Base-by-base conservation (phyloP, 2,797 vertebrate species). In the Coregonus sp. region DNA sequence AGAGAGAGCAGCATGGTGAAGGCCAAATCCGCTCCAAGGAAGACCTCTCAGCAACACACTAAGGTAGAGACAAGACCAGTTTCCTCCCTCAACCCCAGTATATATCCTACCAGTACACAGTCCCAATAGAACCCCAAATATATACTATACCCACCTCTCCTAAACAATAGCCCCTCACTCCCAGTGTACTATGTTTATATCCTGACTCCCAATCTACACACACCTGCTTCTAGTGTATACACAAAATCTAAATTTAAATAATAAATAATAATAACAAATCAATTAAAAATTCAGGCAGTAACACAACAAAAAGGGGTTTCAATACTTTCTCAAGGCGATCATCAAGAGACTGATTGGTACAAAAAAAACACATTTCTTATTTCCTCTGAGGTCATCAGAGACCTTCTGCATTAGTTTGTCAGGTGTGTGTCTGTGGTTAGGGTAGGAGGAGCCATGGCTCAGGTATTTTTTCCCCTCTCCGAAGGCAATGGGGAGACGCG, bases 1-100 rank as follows among this genome's bases (percentile, higher is more conserved):
- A 74, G 87, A 86, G 77, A 75, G 51, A 35, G 88, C 86, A 85
- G 31, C 85, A 95, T 94, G 92, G 92, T 92, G 91, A 94, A 92
- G 90, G 90, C 92, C 75, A 90, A 88, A 89, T 92, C 90, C 66
- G 4, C 86, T 70, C 86, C 87, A 88, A 93, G 92, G 91, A 94
- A 93, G 90, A 94, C 84, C 81, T 76, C 91, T 40, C 90, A 86
- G 56, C n/a, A 59, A 59, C 18, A 59, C 56, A 59, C 93, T 94
- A 93, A 85, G 76, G 78, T 50, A 70, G 73, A 25, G 75, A 70
- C 31, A 11, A 2, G 16, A 69, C 67, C 33, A 37, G 33, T 40
- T 66, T 14, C 14, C 14, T 15, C 15, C 35, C 67, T 31, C 18
- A 63, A 25, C 18, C 18, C 59, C 59, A 63, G 59, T 61, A 69